Conservation (phyloP, 1,140 invertebrate genomes). For the Bombus confusus region DNA sequence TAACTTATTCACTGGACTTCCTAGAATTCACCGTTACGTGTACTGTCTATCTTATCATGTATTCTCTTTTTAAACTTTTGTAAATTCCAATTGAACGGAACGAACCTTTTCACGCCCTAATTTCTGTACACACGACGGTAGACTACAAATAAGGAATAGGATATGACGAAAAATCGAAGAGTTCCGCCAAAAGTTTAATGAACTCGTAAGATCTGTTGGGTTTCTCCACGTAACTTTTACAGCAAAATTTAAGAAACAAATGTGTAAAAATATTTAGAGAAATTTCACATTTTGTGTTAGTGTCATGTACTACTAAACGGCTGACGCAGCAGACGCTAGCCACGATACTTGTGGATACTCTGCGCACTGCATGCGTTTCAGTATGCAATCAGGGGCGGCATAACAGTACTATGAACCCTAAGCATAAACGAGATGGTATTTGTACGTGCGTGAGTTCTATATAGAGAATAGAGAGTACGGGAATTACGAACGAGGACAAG, state of each 20-base stretch:
- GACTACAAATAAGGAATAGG: slow-evolving; percentile 28
- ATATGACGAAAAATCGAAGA: slow-evolving; percentile 43
- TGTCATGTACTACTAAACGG: slow-evolving; percentile 34
- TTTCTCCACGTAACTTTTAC: not conserved
- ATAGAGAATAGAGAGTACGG: not conserved
- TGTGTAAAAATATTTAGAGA: not conserved
- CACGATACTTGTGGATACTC: slow-evolving; percentile 41
- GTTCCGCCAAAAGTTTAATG: slow-evolving; percentile 8
- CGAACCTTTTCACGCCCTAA: slow-evolving; percentile 60
- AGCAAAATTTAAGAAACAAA: not conserved
- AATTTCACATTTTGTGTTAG: slow-evolving; percentile 21
- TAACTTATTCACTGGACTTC: slow-evolving; percentile 15
- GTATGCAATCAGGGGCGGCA: slow-evolving; percentile 18
- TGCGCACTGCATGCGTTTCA: slow-evolving; percentile 36
- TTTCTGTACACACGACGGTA: slow-evolving; percentile 27
- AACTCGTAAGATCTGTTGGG: not conserved
- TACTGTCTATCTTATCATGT: not conserved
- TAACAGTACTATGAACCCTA: slow-evolving; percentile 13
- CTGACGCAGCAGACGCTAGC: slow-evolving; percentile 65
- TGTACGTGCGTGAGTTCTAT: not conserved
- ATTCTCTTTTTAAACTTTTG: not conserved
- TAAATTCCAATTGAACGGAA: slow-evolving; percentile 14
- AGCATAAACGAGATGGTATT: not conserved
- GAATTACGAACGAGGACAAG: slow-evolving; percentile 47
- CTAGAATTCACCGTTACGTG: not conserved